Percentiles rank a stretch among this genome's conserved stretches.
Evolutionary conservation across 2,888 invertebrate species (phyloP).

Genomic region (Mayetiola destructor): DNA sequence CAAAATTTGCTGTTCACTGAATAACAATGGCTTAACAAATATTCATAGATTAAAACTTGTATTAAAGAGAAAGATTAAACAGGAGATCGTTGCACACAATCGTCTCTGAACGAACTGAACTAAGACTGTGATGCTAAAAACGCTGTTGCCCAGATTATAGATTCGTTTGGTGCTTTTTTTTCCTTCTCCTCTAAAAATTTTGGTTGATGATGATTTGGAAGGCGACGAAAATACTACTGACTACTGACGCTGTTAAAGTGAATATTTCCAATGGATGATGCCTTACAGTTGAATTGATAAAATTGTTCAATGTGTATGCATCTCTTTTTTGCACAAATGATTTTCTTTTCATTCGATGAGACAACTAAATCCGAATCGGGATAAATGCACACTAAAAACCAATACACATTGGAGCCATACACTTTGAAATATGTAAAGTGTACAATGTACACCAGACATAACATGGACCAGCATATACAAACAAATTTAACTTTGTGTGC

Average conservation of each 20-base stretch:
- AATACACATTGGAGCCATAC: neutral
- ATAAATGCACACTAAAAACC: constrained; percentile 5
- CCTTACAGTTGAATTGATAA: no score
- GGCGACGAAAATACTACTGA: constrained; percentile 5
- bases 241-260: no score
- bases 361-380: neutral
- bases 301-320: no score
- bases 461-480: neutral
- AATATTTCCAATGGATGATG: neutral
- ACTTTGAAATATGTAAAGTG: no score
- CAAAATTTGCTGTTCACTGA: no score
- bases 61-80: no score
- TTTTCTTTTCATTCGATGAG: no score
- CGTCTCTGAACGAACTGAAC: constrained; percentile 8
- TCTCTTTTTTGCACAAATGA: no score
- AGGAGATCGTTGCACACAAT: neutral
- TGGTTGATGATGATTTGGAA: constrained; percentile 3
- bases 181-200: no score
- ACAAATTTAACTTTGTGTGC: neutral
- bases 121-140: neutral
- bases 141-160: constrained; percentile 8
- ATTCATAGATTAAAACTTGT: no score
- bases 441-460: neutral
- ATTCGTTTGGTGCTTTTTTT: no score
- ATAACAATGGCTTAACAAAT: no score